Evolutionary conservation across 2,797 vertebrate species (phyloP).

Genomic region (Choloepus didactylus): DNA sequence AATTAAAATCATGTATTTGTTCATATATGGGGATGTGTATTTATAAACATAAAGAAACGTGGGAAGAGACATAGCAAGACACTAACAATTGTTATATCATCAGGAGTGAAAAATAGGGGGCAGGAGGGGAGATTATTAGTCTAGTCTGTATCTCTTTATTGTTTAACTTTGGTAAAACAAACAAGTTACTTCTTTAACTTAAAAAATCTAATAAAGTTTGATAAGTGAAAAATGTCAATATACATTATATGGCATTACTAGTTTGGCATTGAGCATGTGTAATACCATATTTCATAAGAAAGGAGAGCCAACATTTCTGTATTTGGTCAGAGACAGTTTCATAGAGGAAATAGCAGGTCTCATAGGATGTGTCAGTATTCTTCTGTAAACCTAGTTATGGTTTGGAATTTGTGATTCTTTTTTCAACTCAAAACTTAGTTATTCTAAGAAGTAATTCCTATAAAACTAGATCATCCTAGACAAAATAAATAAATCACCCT

Average conservation of each 20-base stretch:
- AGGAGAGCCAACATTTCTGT: neutral
- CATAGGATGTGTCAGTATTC: neutral
- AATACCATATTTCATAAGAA: neutral
- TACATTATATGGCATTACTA: neutral
- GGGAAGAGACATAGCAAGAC: neutral
- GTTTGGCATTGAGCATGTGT: neutral
- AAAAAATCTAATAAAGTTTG: neutral
- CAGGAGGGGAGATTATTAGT: neutral
- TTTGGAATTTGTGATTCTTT: conserved; percentile 23
- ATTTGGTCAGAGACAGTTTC: neutral
- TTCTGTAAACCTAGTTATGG: neutral
- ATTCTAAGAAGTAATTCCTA: conserved; percentile 50
- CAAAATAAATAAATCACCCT: neutral
- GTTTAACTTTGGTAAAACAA: conserved; percentile 21
- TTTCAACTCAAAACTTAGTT: conserved; percentile 37
- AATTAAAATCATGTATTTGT: neutral
- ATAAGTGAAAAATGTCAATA: neutral
- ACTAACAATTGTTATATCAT: neutral
- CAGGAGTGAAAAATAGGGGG: neutral
- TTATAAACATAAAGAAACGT: neutral
- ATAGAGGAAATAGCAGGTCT: neutral
- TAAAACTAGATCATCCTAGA: neutral
- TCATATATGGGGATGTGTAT: neutral
- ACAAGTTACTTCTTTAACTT: conserved; percentile 28
- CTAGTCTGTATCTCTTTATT: neutral